These are phyloP conservation scores for Danio jaintianensis DNA, from an alignment of 2,797 vertebrate genomes.

Conservation along the genomic window DNA sequence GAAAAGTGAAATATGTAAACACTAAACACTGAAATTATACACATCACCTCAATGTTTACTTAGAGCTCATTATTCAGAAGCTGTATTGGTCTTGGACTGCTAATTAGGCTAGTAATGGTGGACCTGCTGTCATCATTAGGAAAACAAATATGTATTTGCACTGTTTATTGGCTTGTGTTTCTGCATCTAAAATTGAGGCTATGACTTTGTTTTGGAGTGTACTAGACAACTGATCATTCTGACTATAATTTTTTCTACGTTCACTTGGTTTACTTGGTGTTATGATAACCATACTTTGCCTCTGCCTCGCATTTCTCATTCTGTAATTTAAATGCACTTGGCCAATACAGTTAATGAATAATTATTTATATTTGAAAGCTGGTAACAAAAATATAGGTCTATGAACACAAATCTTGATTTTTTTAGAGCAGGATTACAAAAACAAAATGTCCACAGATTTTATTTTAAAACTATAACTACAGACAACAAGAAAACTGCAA, in stretches of 20 bases:
- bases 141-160: neutral
- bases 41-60: neutral
- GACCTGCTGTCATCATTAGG: neutral
- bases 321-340: neutral
- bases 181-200: slow-evolving; percentile 2
- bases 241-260: neutral
- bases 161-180: neutral
- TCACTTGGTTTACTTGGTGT: neutral
- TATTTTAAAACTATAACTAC: too few relatives aligned
- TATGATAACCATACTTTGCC: neutral
- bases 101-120: neutral
- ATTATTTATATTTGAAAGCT: too few relatives aligned
- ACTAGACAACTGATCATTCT: neutral
- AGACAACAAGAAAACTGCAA: too few relatives aligned
- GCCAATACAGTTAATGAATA: too few relatives aligned
- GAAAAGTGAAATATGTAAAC: slow-evolving; percentile 7
- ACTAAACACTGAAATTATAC: neutral
- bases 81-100: neutral
- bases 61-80: neutral
- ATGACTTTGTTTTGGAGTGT: neutral
- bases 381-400: too few relatives aligned
- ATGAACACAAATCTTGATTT: too few relatives aligned
- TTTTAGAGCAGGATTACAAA: too few relatives aligned
- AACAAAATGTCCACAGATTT: too few relatives aligned
- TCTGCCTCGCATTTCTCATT: neutral